These are phyloP conservation scores for Sakesphorus luctuosus DNA, from an alignment of 2,113 vertebrate genomes.

Conservation along the genomic window DNA sequence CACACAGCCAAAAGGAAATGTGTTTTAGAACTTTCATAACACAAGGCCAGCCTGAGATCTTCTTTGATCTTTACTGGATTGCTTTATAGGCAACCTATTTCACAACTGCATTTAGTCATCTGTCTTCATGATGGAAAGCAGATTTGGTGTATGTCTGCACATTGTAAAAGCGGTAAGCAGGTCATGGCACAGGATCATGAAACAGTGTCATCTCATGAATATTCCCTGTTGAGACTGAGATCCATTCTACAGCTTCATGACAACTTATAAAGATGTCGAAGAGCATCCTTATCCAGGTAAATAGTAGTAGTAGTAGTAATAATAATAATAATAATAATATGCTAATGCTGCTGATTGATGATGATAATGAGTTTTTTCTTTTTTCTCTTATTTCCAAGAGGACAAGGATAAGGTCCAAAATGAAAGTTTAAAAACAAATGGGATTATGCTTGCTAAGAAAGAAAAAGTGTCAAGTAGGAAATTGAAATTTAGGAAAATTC, in stretches of 20 bases:
- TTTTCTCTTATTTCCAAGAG: not conserved
- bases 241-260: not conserved
- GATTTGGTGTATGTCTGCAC: not conserved
- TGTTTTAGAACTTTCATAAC: constrained; percentile 50
- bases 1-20: constrained; percentile 43
- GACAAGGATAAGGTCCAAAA: not conserved
- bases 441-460: not conserved
- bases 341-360: not conserved
- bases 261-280: not conserved
- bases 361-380: not conserved
- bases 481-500: not conserved
- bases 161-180: not conserved
- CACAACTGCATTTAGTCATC: constrained; percentile 52
- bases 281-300: not conserved
- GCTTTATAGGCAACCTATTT: constrained; percentile 34
- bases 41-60: not conserved
- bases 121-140: constrained; percentile 46
- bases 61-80: constrained; percentile 39
- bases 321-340: not conserved
- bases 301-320: not conserved
- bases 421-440: not conserved
- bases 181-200: not conserved
- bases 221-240: not conserved
- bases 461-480: not conserved
- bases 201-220: not conserved